Evolutionary conservation across 2,797 vertebrate species (phyloP), one percentile per base, ranked within the genome.

Genomic region (Gastrophryne carolinensis): DNA sequence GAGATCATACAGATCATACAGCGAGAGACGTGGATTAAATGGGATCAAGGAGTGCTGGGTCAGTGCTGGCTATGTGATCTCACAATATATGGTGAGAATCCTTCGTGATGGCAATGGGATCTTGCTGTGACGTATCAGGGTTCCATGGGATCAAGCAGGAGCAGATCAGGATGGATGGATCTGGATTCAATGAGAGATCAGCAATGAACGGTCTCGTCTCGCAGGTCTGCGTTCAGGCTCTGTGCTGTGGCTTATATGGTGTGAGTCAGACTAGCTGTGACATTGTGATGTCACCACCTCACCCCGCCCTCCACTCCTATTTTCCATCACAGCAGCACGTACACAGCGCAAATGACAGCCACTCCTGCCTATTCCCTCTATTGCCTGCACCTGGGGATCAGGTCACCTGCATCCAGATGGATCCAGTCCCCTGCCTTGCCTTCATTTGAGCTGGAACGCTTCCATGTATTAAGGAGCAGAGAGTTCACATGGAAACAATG

Each of bases 251-350:
- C 49, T 71, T 77, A 76, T 76, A 76, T 57, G 17, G 2, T 4
- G 3, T 7, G 39, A 17, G 39, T 5, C 13, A 17, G 15, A 17
- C 8, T 15, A 44, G 65, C 57, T 30, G 56, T 52, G 56, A 66
- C 56, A 62, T 64, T 30, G 32, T 39, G 41, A 54, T 47, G 27
- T 70, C 74, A 60, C 56, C 47, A 30, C 37, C 66, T 58, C 32
- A 66, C 73, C 32, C 15, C 2, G 47, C 64, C 15, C 2, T 32
- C 64, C 73, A 7, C 64, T 75, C 44, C 64, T 41, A n/a, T 39
- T 68, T 68, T 53, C 73, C 64, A 19, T 10, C 21, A 34, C 69
- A 24, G 12, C 70, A 10, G 10, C 73, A 76, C 58, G 56, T 75
- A 60, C 23, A 30, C 44, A 39, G 32, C 6, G 26, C 47, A 50